Conservation (phyloP, 1,140 invertebrate species). For the Physella acuta region DNA sequence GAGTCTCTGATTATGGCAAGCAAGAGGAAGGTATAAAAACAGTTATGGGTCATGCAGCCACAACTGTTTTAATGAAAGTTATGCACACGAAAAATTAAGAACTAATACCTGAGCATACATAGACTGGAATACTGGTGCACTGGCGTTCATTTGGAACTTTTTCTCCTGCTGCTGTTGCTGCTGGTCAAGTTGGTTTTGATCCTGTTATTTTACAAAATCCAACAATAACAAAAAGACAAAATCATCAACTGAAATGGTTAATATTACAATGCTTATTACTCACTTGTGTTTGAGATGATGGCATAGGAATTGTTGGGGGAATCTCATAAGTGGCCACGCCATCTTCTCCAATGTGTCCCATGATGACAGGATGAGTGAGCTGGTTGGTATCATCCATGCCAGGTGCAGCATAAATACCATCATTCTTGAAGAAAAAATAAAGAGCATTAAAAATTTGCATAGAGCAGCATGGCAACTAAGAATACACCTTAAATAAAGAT, state of each 20-base stretch:
- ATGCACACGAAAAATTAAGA: background rate
- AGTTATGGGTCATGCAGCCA: background rate
- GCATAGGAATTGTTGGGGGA: slow-evolving; percentile 49
- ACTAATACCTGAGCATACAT: slow-evolving; percentile 31
- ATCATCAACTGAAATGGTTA: background rate
- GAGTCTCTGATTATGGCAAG: no score
- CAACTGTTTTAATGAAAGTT: no score
- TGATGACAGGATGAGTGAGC: slow-evolving; percentile 7
- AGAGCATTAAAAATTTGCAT: no score
- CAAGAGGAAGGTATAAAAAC: background rate
- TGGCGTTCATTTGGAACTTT: slow-evolving; percentile 56
- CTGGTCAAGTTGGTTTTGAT: slow-evolving; percentile 6
- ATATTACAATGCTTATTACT: background rate
- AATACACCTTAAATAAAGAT: no score
- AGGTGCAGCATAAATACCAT: background rate
- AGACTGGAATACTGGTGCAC: slow-evolving; percentile 56
- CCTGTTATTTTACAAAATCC: background rate
- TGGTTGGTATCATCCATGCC: slow-evolving; percentile 24
- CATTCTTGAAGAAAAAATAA: background rate
- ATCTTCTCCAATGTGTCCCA: slow-evolving; percentile 24
- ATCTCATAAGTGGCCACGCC: slow-evolving; percentile 46
- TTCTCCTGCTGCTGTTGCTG: slow-evolving; percentile 37
- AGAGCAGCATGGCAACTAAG: no score
- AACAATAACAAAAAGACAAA: background rate
- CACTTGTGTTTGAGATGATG: slow-evolving; percentile 38